Conservation (phyloP, 2,797 vertebrate species). For the Netta rufina region DNA sequence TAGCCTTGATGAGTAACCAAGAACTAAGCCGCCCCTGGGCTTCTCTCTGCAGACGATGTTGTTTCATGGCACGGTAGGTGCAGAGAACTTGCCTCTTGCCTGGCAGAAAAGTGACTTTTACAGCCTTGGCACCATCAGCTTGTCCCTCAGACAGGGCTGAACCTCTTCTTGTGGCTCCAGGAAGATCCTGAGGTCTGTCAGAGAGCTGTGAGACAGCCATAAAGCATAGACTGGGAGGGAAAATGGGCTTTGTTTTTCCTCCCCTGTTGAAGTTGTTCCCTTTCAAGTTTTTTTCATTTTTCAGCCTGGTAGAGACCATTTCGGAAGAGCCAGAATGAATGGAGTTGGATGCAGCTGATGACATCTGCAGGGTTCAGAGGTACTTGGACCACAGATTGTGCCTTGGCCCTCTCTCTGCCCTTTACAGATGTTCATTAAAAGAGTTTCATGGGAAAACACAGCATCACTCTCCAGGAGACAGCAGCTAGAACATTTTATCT, state of each 20-base stretch:
- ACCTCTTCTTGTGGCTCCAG: rapidly evolving
- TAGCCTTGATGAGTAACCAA: background rate
- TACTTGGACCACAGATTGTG: background rate
- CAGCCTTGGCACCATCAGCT: background rate
- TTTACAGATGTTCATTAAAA: conserved; percentile 8
- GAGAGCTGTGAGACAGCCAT: background rate
- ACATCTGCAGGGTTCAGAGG: background rate
- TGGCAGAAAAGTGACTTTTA: background rate
- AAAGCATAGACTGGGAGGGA: background rate
- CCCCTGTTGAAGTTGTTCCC: background rate
- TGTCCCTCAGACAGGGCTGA: background rate
- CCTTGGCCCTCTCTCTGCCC: background rate
- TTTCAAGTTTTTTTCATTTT: background rate
- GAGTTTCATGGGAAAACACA: background rate
- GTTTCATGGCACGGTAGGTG: background rate
- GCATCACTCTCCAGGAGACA: background rate
- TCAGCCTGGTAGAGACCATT: background rate
- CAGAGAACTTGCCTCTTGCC: background rate
- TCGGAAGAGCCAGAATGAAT: background rate
- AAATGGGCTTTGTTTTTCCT: background rate
- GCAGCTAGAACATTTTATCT: conserved; percentile 28
- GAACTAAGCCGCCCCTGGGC: background rate
- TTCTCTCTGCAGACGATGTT: background rate
- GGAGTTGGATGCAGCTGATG: background rate
- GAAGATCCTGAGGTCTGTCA: background rate